A percentile compares a stretch with the other conserved stretches of the same genome.
Conservation (phyloP, 1,140 invertebrate species). For the Semibalanus balanoides region DNA sequence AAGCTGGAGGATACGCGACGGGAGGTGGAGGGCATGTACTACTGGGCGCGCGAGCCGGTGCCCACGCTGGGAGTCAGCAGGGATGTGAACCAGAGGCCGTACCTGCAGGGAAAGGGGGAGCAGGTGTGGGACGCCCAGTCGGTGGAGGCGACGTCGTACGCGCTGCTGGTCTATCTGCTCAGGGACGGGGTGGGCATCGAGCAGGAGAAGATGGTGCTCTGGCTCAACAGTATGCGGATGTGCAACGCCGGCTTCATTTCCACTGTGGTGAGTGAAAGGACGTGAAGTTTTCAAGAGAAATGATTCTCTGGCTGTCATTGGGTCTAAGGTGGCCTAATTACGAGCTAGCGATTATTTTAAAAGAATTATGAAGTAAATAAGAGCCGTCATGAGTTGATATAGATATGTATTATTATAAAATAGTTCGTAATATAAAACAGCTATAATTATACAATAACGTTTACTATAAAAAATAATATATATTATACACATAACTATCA, state of each 20-base stretch:
- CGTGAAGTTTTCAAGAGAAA: too few species aligned
- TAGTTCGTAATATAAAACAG: too few species aligned
- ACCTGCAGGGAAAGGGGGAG: constrained; percentile 28
- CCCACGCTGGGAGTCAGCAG: constrained; percentile 26
- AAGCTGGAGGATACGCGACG: constrained; percentile 23
- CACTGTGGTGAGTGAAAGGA: constrained; percentile 33
- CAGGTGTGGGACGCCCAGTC: constrained; percentile 30
- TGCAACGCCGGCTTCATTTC: constrained; percentile 39
- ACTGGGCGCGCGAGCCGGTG: constrained; percentile 31
- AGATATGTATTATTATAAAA: too few species aligned
- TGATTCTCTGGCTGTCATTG: too few species aligned
- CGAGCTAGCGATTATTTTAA: too few species aligned
- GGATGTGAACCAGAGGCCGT: constrained; percentile 32
- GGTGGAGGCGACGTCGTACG: constrained; percentile 42
- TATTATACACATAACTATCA: too few species aligned
- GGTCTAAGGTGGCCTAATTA: too few species aligned
- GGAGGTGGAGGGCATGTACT: constrained; percentile 28
- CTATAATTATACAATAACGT: too few species aligned
- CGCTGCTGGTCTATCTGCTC: constrained; percentile 35
- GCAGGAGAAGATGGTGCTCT: constrained; percentile 36
- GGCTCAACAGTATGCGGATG: constrained; percentile 41
- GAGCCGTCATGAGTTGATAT: too few species aligned
- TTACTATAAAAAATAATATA: too few species aligned
- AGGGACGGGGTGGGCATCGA: constrained; percentile 29
- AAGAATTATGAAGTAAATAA: too few species aligned